These are phyloP conservation scores for Mesoclemmys tuberculata DNA, from an alignment of 2,113 vertebrate genomes.

Conservation along the genomic window DNA sequence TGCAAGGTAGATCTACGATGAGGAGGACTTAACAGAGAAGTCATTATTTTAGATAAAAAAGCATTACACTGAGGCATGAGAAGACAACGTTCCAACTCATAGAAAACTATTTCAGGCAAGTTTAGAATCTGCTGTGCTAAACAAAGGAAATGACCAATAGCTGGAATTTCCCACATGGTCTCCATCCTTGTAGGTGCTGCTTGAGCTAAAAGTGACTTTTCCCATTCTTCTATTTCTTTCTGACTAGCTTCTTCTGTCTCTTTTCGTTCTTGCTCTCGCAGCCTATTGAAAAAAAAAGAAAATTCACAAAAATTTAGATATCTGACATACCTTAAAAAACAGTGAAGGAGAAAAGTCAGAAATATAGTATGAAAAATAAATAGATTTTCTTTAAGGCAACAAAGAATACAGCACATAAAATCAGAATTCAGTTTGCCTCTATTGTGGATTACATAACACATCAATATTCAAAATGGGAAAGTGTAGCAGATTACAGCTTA, in stretches of 20 bases:
- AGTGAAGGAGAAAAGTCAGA: not conserved
- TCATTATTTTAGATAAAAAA: constrained; percentile 97
- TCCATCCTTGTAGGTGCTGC: constrained; percentile 88
- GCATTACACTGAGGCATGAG: constrained; percentile 95
- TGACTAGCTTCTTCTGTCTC: constrained; percentile 95
- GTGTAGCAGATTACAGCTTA: not conserved
- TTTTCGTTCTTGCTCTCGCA: constrained; percentile 94
- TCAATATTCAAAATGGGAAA: not conserved
- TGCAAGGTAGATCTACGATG: constrained; percentile 89
- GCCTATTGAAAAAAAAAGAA: constrained; percentile 80
- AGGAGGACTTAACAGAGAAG: constrained; percentile 90
- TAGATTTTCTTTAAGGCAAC: not conserved
- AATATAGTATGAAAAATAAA: not conserved
- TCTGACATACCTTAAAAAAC: not conserved
- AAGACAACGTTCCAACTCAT: constrained; percentile 95
- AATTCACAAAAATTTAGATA: constrained; percentile 42
- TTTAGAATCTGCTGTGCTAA: constrained; percentile 95
- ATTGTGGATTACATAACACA: rapidly evolving
- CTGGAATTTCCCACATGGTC: constrained; percentile 96
- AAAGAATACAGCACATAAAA: not conserved
- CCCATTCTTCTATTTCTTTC: constrained; percentile 97
- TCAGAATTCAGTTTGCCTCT: not conserved
- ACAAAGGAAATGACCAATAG: constrained; percentile 97
- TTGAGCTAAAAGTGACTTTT: constrained; percentile 87
- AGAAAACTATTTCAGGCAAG: constrained; percentile 97